A percentile compares a stretch with the other conserved stretches of the same genome.
phyloP scores from a whole-genome alignment of 2,888 invertebrate species.

The Empis stercorea region DNA sequence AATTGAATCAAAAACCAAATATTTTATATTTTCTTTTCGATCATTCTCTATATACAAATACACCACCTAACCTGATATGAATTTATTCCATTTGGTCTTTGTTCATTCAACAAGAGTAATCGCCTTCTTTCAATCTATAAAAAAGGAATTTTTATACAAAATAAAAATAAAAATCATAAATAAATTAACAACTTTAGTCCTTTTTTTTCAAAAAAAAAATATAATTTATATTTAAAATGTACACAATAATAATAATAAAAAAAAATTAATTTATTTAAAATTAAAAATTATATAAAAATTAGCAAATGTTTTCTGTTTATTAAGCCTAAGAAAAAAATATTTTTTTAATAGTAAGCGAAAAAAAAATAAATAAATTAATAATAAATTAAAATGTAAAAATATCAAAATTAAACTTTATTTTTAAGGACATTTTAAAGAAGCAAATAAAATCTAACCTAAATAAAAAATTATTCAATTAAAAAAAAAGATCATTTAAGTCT shows the following conservation, averaged over 20 bases:
- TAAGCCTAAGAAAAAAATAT: too few species aligned
- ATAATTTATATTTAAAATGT: too few species aligned
- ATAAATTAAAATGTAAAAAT: neutral
- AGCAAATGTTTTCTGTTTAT: too few species aligned
- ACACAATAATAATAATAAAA: too few species aligned
- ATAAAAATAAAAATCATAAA: neutral
- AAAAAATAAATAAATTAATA: neutral
- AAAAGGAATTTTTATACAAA: neutral
- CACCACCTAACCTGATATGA: neutral
- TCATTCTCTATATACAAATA: constrained; percentile 5
- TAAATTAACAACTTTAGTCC: too few species aligned
- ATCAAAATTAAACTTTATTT: too few species aligned
- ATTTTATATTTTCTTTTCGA: constrained; percentile 2
- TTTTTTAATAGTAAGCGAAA: too few species aligned
- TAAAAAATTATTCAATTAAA: constrained; percentile 3
- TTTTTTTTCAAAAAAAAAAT: too few species aligned
- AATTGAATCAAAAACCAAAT: too few species aligned
- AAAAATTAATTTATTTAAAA: too few species aligned
- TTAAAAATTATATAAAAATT: too few species aligned
- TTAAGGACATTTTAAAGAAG: too few species aligned
- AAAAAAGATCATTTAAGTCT: constrained; percentile 5
- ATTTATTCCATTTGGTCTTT: neutral
- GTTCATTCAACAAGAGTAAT: neutral
- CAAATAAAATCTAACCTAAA: constrained; percentile 2
- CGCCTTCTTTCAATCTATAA: neutral